Percentiles rank a stretch among this genome's conserved stretches.
These are phyloP conservation scores for Ailurus styani DNA, from an alignment of 2,113 vertebrate genomes.

Conservation along the genomic window DNA sequence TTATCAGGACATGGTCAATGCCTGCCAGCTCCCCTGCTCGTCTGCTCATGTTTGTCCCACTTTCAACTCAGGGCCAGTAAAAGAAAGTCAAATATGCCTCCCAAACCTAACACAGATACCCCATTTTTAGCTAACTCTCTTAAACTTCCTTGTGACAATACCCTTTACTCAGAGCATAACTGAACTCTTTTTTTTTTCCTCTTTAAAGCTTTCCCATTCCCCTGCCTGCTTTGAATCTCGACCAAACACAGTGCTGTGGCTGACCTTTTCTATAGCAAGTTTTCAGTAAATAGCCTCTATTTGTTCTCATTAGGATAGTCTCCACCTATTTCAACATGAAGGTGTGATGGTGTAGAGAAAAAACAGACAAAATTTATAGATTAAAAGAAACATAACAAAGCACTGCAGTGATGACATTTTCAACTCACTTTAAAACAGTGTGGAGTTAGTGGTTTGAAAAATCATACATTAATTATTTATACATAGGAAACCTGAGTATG, in stretches of 20 bases:
- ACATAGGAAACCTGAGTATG: background rate
- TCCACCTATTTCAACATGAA: background rate
- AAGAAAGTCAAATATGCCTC: background rate
- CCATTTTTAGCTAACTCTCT: background rate
- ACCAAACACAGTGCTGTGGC: background rate
- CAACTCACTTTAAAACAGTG: background rate
- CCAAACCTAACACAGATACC: background rate
- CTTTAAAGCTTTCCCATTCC: background rate
- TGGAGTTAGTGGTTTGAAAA: background rate
- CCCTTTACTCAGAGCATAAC: background rate
- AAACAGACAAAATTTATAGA: background rate
- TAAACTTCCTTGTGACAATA: background rate
- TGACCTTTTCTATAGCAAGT: background rate
- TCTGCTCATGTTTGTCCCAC: background rate
- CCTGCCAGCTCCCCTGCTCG: no score
- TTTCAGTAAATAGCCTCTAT: background rate
- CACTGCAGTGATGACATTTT: background rate
- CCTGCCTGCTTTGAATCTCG: background rate
- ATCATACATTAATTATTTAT: background rate
- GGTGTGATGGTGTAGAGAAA: rapidly evolving
- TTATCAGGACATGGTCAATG: background rate
- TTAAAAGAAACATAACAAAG: background rate
- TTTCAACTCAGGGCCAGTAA: background rate
- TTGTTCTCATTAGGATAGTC: background rate
- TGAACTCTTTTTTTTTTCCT: background rate